Base-by-base conservation (phyloP, 2,797 vertebrate genomes). In the Syngnathus acus region DNA sequence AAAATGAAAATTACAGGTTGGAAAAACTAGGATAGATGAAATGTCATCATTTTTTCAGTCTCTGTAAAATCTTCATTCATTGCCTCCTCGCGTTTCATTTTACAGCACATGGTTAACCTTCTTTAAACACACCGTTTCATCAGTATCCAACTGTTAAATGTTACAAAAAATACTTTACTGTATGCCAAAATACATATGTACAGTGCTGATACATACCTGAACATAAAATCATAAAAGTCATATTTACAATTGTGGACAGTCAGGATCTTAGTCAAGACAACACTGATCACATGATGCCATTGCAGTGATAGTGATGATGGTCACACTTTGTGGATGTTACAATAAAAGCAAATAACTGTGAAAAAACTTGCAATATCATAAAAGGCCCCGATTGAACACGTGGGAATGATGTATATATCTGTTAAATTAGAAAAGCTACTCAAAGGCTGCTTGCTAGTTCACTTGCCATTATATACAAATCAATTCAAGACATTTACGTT, bases 111-210 rank as follows among this genome's bases (percentile, higher is more conserved):
- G 11, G 11, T 57, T 6, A 14, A 57, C 26, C 55, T 73, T 77
- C 78, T 71, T 72, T 82, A 71, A 58, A 66, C 55, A 66, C 39
- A 65, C 82, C 64, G 76, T 78, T 82, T 73, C 80, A 76, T 74
- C 78, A 76, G 61, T 68, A 67, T 75, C 78, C 81, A 81, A 78
- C 77, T 73, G 69, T 69, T 82, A 84, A 85, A 89, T 85, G 83
- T 81, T 91, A 86, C 81, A 85, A 90, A 91, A 92, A 91, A 92
- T 91, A 91, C 37, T 51, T 78, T 87, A 89, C 85, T 88, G 86
- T 91, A 90, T 91, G 89, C 83, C 87, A 92, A 92, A 92, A 91
- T 92, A 92, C 89, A 91, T 90, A 85, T 91, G 89, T 92, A 92
- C 89, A 91, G 84, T 85, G 87, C 88, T 80, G 87, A 90, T 83